Percentiles rank a stretch among this genome's conserved stretches.
Evolutionary conservation across 2,113 vertebrate genomes (phyloP).

Genomic region (Microcebus griseorufus): DNA sequence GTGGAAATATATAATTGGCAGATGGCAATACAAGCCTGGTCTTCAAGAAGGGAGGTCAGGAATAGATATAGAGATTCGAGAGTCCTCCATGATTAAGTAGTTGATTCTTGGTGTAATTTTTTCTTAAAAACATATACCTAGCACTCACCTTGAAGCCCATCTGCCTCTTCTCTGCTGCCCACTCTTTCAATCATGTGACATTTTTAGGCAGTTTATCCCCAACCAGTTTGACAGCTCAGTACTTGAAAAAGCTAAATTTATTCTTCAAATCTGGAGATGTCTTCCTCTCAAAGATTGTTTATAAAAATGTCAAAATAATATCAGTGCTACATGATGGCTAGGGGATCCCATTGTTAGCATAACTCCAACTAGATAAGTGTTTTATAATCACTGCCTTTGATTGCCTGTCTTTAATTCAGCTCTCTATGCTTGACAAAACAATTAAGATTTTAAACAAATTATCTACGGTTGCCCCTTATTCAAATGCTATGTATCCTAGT

Average conservation of each 20-base stretch:
- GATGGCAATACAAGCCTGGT: neutral
- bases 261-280: conserved; percentile 67
- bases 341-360: conserved; percentile 74
- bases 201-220: conserved; percentile 64
- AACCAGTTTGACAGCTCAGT: conserved; percentile 69
- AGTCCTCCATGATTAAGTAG: conserved; percentile 32
- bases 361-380: conserved; percentile 69
- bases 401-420: conserved; percentile 77
- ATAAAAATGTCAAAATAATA: conserved; percentile 79
- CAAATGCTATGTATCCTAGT: conserved; percentile 63
- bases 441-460: conserved; percentile 78
- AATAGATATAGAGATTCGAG: conserved; percentile 21
- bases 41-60: conserved; percentile 7
- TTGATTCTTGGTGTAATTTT: conserved; percentile 31
- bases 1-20: neutral
- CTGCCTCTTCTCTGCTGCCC: conserved; percentile 56
- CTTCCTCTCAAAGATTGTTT: conserved; percentile 73
- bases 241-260: conserved; percentile 70
- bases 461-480: conserved; percentile 66
- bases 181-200: conserved; percentile 62
- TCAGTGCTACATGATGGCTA: conserved; percentile 71
- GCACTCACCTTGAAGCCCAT: conserved; percentile 39
- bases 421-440: conserved; percentile 71
- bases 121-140: conserved; percentile 47
- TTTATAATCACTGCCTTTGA: conserved; percentile 77